Base-by-base conservation (phyloP, 2,888 invertebrate species). In the Autographa pulchrina region DNA sequence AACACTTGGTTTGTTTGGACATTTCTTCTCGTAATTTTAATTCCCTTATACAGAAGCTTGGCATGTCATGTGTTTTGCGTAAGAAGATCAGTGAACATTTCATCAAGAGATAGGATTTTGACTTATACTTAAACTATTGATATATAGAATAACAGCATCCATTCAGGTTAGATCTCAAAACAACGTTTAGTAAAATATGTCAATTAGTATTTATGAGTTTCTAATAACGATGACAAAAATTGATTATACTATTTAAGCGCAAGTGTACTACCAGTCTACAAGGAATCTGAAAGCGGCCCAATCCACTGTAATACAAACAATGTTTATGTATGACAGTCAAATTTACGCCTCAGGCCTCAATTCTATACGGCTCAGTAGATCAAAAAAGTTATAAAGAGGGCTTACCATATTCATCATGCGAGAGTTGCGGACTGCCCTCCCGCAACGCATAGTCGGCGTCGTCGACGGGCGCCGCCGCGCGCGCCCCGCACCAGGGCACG, bases 401-500 rank as follows among this genome's bases (percentile, higher is more conserved):
- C 95, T 94, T 85, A 95, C 94, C 92, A 82, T 88, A 91, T 89
- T 93, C 91, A 80, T 93, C 92, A 65, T 89, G 91, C 64, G 90
- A 89, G 68, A 92, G 92, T 75, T 91, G 91, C 75, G 94, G 94
- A 86, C 93, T 96, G 86, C 93, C 94, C 78, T 94, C 96, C 74
- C 92, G 90, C 74, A 95, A 90, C 81, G 94, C 94, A 92, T 94
- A 91, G 83, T 92, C 92, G 88, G 96, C 96, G 92, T 96, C 96
- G 96, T 96, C 95, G 89, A 95, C 95, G 95, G 97, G 96, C 94
- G 96, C 94, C 95, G 97, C 97, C 96, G 97, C 96, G 97, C 96
- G 96, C 96, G 96, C 96, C 95, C 97, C 97, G 96, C 97, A 97
- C 97, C 97, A 97, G 97, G 97, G 97, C 97, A 97, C 96, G 96